Percentiles rank a stretch among this genome's conserved stretches.
phyloP scores from a whole-genome alignment of 2,113 vertebrate genomes.

The Colaptes auratus region DNA sequence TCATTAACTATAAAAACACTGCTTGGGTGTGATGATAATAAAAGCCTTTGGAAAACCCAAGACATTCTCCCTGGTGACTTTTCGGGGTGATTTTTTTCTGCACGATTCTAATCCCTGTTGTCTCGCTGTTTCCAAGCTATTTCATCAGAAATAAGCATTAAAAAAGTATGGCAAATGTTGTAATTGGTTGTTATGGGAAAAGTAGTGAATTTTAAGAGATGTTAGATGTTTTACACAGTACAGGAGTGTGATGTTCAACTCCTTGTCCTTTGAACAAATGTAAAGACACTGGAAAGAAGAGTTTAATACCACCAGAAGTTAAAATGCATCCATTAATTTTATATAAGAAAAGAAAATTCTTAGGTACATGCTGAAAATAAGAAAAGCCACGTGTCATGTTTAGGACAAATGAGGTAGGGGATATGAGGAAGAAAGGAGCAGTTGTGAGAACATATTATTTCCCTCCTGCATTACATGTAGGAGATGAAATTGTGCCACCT shows the following conservation, averaged over 20 bases:
- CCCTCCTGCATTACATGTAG: neutral
- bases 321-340: neutral
- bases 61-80: neutral
- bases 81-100: neutral
- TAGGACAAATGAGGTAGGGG: neutral
- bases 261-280: neutral
- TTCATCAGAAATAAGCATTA: neutral
- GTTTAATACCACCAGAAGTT: neutral
- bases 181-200: neutral
- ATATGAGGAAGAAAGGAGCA: neutral
- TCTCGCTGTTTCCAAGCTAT: neutral
- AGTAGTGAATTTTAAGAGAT: neutral
- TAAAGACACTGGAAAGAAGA: neutral
- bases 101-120: neutral
- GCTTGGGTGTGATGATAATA: neutral
- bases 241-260: neutral
- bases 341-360: neutral
- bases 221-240: neutral
- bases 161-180: neutral
- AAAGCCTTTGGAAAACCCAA: neutral
- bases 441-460: neutral
- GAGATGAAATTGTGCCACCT: neutral
- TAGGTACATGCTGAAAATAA: neutral
- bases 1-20: slow-evolving; percentile 32
- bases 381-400: neutral